Base-by-base conservation (phyloP, 2,888 invertebrate species). In the Nephrotoma guestfalica region DNA sequence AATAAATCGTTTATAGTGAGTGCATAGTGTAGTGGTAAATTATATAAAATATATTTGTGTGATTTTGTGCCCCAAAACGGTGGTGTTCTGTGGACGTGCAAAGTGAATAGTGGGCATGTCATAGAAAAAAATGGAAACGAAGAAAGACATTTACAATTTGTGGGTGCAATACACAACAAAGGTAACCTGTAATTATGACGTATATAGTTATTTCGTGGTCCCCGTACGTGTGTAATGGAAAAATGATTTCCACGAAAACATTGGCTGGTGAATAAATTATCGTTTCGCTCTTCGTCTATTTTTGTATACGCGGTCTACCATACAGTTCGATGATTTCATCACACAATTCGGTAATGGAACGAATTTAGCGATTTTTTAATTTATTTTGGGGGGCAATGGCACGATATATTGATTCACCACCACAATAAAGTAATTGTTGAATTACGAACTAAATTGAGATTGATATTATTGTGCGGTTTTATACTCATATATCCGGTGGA, bases 91-190 rank as follows among this genome's bases (percentile, higher is more conserved):
- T 51, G 51, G 18, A 51, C 15, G 51, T 51, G 51, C 51, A 51
- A 51, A 30, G 71, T 4, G 6, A 71, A 71, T 30, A 30, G 71
- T 71, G 71, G 71, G 71, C 71, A 71, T 71, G 71, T 30, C 71
- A 6, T 84, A 84, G 11, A 41, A 71, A 71, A 71, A 84, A 90
- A 91, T 91, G 91, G 91, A 91, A 88, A 88, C 89, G 41, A 92
- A 92, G 89, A 92, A 92, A 88, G 92, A 93, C 89, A 93, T 93
- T 88, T 93, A 93, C 89, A 92, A 92, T 89, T 90, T 92, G 87
- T 93, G 93, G 93, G 91, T 93, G 88, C 92, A 93, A 89, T 93
- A 93, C 89, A 93, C 93, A 88, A 92, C 93, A 87, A 92, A 93
- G 92, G 93, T 93, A 90, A 87, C 15, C 15, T 4, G n/a, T 41